Evolutionary conservation across 2,797 vertebrate genomes (phyloP).

Genomic region (Columba guinea): DNA sequence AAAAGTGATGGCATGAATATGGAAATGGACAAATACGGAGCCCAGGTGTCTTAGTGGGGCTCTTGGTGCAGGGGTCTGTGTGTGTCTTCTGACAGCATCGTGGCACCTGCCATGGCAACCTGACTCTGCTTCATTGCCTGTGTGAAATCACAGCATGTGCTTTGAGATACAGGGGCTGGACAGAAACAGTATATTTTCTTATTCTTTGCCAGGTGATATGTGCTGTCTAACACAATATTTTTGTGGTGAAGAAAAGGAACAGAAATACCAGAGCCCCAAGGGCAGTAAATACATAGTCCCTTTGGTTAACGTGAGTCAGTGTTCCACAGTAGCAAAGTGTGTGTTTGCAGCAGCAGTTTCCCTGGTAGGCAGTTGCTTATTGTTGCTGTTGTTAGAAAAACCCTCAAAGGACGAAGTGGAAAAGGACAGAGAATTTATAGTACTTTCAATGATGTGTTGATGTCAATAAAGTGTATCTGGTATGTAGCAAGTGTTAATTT

Average conservation of each 20-base stretch:
- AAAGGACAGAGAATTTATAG: constrained; percentile 55
- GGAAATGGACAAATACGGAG: neutral
- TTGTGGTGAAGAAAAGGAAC: neutral
- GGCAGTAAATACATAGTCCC: neutral
- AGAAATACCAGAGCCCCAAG: neutral
- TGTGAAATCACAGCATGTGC: neutral
- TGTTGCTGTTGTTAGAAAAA: constrained; percentile 4
- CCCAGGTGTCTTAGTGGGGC: neutral
- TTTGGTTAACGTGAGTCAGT: neutral
- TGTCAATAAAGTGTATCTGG: constrained; percentile 52
- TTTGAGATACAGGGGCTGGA: neutral
- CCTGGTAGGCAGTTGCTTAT: constrained; percentile 3
- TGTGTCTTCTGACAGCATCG: neutral
- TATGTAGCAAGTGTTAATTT: constrained; percentile 57
- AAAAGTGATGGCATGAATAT: neutral
- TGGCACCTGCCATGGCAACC: neutral
- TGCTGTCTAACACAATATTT: neutral
- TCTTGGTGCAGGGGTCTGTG: neutral
- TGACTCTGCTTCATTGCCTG: neutral
- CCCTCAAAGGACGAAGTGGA: constrained; percentile 26
- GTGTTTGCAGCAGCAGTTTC: neutral
- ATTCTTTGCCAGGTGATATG: neutral
- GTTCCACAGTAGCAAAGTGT: neutral
- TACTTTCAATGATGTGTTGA: constrained; percentile 4
- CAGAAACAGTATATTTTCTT: neutral